A percentile compares a stretch with the other conserved stretches of the same genome.
These are phyloP conservation scores for Stichodactyla mertensii DNA, from an alignment of 64 coral and sea anemone genomes.

Conservation along the genomic window DNA sequence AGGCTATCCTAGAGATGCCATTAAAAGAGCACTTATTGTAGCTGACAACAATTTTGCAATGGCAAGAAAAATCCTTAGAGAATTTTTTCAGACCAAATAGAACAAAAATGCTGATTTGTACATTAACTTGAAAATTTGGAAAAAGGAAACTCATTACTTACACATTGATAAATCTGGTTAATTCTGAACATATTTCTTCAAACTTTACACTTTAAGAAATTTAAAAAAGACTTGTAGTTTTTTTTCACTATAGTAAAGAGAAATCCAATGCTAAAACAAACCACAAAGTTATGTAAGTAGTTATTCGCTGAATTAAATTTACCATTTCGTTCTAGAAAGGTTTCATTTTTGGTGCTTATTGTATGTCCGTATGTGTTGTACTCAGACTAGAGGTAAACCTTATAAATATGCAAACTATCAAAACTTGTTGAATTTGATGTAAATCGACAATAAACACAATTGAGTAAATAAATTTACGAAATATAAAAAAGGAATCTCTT, in stretches of 20 bases:
- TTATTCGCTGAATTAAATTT: neutral
- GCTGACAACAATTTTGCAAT: slow-evolving; percentile 99
- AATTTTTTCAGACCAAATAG: slow-evolving; percentile 60
- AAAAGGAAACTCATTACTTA: neutral
- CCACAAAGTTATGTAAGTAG: neutral
- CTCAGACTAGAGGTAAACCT: neutral
- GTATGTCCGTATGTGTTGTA: neutral
- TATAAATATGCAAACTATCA: neutral
- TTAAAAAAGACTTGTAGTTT: neutral
- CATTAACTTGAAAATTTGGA: neutral
- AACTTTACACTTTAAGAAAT: neutral
- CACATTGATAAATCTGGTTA: neutral
- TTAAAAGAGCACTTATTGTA: slow-evolving; percentile 90
- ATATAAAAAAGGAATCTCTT: neutral
- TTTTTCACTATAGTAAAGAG: neutral
- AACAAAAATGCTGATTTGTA: neutral
- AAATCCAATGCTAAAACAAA: neutral
- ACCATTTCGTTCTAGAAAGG: slow-evolving; percentile 6
- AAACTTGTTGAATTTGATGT: slow-evolving; percentile 5
- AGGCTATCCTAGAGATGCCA: slow-evolving; percentile 86
- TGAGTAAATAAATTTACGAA: neutral
- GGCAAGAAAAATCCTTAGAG: slow-evolving; percentile 95
- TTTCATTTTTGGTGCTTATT: neutral
- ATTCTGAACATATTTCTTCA: neutral
- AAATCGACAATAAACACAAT: neutral